phyloP scores from a whole-genome alignment of 2,888 invertebrate genomes.

The Trissolcus brochymenae region DNA sequence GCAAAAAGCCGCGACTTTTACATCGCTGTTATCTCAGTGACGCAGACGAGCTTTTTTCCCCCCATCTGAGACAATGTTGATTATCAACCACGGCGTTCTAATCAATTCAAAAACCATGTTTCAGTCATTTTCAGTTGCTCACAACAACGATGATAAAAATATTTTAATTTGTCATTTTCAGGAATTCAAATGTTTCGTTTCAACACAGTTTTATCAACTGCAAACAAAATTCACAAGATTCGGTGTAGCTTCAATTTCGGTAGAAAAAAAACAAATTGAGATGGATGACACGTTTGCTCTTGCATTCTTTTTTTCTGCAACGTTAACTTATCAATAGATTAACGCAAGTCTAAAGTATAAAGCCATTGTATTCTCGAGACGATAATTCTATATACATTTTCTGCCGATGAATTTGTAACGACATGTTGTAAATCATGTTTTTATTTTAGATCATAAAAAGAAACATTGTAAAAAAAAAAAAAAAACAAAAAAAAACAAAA shows the following conservation, averaged over 20 bases:
- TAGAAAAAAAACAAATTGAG: too few species aligned
- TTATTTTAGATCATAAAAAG: constrained; percentile 26
- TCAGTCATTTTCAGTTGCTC: constrained; percentile 7
- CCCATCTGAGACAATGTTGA: constrained; percentile 46
- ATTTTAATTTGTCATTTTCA: too few species aligned
- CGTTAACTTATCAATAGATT: constrained; percentile 55
- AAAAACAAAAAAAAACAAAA: too few species aligned
- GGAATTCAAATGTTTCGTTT: too few species aligned
- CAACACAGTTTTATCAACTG: too few species aligned
- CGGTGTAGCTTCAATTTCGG: too few species aligned
- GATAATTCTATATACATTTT: constrained; percentile 50
- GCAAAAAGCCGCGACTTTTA: constrained; percentile 47
- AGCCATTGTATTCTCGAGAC: constrained; percentile 47
- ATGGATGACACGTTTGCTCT: constrained; percentile 10
- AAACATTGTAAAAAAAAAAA: background rate
- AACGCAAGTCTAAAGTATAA: constrained; percentile 56
- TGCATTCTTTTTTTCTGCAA: constrained; percentile 18
- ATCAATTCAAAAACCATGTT: constrained; percentile 13
- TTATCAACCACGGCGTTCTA: constrained; percentile 37
- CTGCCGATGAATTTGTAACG: constrained; percentile 48
- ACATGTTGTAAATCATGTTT: constrained; percentile 31
- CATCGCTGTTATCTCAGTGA: constrained; percentile 45
- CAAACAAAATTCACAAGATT: too few species aligned
- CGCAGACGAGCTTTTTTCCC: constrained; percentile 43
- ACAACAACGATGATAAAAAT: too few species aligned